A percentile compares a stretch with the other conserved stretches of the same genome.
These are phyloP conservation scores for Gallirallus australis DNA, from an alignment of 2,797 vertebrate species.

Conservation along the genomic window DNA sequence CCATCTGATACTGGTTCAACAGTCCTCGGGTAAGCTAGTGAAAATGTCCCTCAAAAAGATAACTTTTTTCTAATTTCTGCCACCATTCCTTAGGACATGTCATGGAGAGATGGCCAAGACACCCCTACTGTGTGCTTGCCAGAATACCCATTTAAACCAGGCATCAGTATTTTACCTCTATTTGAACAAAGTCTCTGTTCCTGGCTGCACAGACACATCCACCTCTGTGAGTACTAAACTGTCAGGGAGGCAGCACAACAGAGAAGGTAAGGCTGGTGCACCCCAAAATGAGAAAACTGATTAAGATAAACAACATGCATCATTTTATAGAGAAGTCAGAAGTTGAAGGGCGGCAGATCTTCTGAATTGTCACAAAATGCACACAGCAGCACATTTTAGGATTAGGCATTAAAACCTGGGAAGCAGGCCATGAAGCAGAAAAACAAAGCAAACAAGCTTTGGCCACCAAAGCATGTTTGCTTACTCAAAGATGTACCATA, in stretches of 20 bases:
- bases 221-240: slow-evolving; percentile 8
- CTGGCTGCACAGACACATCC: neutral
- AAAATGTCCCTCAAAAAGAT: neutral
- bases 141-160: neutral
- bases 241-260: neutral
- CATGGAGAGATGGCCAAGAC: neutral
- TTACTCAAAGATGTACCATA: neutral
- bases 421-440: neutral
- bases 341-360: neutral
- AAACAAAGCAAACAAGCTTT: neutral
- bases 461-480: neutral
- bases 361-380: neutral
- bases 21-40: neutral
- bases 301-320: neutral
- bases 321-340: neutral
- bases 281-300: neutral
- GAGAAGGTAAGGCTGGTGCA: neutral
- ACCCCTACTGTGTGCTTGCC: neutral
- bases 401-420: neutral
- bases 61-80: neutral
- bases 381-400: neutral
- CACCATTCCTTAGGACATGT: neutral
- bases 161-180: neutral
- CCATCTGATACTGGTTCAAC: neutral
- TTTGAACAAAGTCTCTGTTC: neutral